phyloP scores from a whole-genome alignment of 2,113 vertebrate genomes.

The Rhinichthys klamathensis region DNA sequence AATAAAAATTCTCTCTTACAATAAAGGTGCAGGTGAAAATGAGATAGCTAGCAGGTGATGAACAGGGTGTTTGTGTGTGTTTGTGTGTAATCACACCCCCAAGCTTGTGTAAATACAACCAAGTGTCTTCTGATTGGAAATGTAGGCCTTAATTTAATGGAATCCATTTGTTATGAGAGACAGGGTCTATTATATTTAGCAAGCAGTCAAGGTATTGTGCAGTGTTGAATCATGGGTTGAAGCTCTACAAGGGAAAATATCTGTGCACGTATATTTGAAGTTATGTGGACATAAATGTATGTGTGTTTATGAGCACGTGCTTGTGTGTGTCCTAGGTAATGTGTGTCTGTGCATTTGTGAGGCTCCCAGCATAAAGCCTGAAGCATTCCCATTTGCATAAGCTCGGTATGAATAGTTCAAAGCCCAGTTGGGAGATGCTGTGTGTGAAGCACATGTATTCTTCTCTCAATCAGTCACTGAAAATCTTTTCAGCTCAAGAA shows the following conservation, averaged over 20 bases:
- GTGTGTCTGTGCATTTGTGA: constrained; percentile 13
- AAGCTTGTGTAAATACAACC: constrained; percentile 25
- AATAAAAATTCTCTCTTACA: background rate
- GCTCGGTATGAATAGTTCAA: constrained; percentile 46
- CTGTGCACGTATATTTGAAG: constrained; percentile 28
- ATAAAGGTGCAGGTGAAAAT: background rate
- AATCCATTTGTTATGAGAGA: constrained; percentile 13
- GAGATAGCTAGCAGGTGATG: background rate
- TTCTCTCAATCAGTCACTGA: background rate
- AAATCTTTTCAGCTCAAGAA: constrained; percentile 15
- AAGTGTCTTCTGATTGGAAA: background rate
- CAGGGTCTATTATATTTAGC: background rate
- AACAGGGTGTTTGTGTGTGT: background rate
- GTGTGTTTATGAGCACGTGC: constrained; percentile 27
- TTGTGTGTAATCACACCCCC: too few relatives aligned
- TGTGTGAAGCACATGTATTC: constrained; percentile 6
- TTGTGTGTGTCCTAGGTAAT: constrained; percentile 19
- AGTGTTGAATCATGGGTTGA: constrained; percentile 29
- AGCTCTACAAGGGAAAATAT: background rate
- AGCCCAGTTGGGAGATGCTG: constrained; percentile 1
- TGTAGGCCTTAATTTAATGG: background rate
- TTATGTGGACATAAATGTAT: constrained; percentile 30
- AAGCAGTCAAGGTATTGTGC: background rate
- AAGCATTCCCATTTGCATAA: constrained; percentile 38
- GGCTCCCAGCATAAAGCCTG: constrained; percentile 44